Conservation (phyloP, 92 coral and sea anemone genomes). For the Chrysogorgia sp. region DNA sequence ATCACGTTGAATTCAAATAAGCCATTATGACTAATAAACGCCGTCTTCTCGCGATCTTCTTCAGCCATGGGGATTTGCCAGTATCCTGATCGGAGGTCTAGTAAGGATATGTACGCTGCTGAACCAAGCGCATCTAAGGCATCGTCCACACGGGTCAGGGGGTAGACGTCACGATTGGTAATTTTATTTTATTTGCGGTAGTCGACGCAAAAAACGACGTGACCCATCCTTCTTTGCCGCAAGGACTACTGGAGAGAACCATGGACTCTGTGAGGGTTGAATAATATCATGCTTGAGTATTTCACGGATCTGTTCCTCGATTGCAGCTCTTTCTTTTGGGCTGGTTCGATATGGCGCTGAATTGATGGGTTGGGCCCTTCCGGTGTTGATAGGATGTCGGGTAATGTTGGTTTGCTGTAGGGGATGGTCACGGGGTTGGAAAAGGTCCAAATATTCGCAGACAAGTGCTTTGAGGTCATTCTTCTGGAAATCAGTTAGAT, state of each 20-base stretch:
- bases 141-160: background rate
- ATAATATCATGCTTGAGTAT: constrained; percentile 44
- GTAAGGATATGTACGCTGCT: background rate
- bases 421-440: background rate
- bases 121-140: background rate
- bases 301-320: constrained; percentile 26
- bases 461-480: constrained; percentile 4
- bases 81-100: background rate
- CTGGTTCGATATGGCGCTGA: constrained; percentile 55
- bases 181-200: background rate
- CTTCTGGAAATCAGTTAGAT: background rate
- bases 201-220: background rate
- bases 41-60: too few species aligned
- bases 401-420: background rate
- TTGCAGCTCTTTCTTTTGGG: constrained; percentile 47
- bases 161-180: background rate
- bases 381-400: constrained; percentile 37
- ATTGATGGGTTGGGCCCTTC: constrained; percentile 52
- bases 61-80: background rate
- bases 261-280: constrained; percentile 50
- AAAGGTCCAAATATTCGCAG: constrained; percentile 4
- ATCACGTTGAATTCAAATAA: too few species aligned
- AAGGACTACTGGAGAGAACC: constrained; percentile 40
- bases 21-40: background rate
- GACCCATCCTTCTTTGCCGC: constrained; percentile 20